A percentile compares a stretch with the other conserved stretches of the same genome.
Conservation (phyloP, 2,888 invertebrate genomes). For the Drosophila algonquin region DNA sequence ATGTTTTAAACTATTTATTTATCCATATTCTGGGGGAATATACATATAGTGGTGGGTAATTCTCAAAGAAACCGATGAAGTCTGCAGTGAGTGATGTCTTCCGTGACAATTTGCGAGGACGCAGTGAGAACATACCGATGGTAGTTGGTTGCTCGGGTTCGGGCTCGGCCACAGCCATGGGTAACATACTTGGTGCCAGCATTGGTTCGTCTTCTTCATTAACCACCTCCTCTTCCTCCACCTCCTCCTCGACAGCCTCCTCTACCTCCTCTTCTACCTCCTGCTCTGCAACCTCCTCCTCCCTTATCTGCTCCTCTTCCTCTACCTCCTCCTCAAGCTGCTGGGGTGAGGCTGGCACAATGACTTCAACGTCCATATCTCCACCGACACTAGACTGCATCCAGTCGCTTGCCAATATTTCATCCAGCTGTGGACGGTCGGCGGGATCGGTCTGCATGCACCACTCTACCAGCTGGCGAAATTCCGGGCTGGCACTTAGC, state of each 20-base stretch:
- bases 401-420: conserved; percentile 85
- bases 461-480: conserved; percentile 67
- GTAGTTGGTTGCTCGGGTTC: neutral
- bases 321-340: conserved; percentile 7
- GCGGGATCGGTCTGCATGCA: conserved; percentile 74
- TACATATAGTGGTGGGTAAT: conserved; percentile 34
- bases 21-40: conserved; percentile 43
- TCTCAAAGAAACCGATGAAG: conserved; percentile 60
- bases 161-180: neutral
- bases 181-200: conserved; percentile 9
- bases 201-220: conserved; percentile 40
- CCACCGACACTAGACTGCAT: conserved; percentile 30
- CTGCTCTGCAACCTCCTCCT: conserved; percentile 11
- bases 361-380: conserved; percentile 44
- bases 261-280: conserved; percentile 1
- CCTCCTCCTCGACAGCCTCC: neutral
- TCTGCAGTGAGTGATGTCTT: conserved; percentile 27
- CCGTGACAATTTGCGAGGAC: neutral
- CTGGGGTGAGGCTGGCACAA: conserved; percentile 23
- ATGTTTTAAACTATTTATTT: no score
- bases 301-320: conserved; percentile 7
- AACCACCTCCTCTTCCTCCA: conserved; percentile 37
- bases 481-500: conserved; percentile 66
- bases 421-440: conserved; percentile 66
- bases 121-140: neutral